These are phyloP conservation scores for Polia nebulosa DNA, from an alignment of 2,888 invertebrate species.

Conservation along the genomic window DNA sequence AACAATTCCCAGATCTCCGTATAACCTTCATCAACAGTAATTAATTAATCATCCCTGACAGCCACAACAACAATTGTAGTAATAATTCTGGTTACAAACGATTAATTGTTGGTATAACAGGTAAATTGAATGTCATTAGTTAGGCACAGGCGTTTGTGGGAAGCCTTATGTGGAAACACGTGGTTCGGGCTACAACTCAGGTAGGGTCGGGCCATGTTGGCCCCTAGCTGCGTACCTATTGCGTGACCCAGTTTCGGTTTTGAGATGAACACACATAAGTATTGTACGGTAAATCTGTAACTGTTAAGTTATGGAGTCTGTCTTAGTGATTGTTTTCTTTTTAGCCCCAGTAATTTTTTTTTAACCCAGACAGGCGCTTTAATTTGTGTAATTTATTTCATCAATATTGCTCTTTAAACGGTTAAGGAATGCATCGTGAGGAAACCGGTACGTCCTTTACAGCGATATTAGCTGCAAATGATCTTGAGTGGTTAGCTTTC, in stretches of 20 bases:
- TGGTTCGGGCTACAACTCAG: conserved; percentile 48
- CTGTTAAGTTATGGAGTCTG: background rate
- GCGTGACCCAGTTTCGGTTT: conserved; percentile 56
- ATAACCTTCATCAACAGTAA: conserved; percentile 20
- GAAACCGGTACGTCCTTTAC: no score
- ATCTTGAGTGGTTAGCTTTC: no score
- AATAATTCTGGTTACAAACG: conserved; percentile 51
- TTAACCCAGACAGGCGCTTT: no score
- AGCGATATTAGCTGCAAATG: no score
- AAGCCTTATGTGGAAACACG: conserved; percentile 54
- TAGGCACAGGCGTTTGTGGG: conserved; percentile 49
- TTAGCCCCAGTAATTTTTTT: background rate
- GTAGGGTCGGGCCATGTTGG: conserved; percentile 41
- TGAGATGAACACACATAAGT: conserved; percentile 34
- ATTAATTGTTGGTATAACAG: conserved; percentile 51
- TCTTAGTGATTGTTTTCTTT: background rate
- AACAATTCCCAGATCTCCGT: conserved; percentile 21
- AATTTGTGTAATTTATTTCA: no score
- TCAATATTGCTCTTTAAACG: no score
- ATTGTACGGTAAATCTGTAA: conserved; percentile 16
- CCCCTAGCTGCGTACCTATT: conserved; percentile 37
- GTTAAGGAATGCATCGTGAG: no score
- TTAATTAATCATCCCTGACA: conserved; percentile 46
- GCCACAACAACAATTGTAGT: conserved; percentile 36
- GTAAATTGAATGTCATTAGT: conserved; percentile 56